Conservation (phyloP, 2,797 vertebrate species). For the Periophthalmus magnuspinnatus region DNA sequence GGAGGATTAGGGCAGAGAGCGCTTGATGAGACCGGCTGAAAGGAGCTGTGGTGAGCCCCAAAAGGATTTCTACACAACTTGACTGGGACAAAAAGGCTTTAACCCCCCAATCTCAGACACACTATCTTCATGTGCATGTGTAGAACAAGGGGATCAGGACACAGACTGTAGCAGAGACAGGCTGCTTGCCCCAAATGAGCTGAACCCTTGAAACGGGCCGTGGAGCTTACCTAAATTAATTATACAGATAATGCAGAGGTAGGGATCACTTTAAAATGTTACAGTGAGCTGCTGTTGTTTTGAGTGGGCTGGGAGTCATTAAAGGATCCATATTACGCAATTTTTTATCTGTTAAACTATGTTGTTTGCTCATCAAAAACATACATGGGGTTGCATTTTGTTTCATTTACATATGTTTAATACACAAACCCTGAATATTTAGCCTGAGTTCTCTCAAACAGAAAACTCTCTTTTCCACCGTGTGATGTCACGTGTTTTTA, state of each 20-base stretch:
- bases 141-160: conserved; percentile 36
- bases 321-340: too few species aligned
- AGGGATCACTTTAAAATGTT: conserved; percentile 36
- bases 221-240: conserved; percentile 52
- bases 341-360: too few species aligned
- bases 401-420: too few species aligned
- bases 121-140: conserved; percentile 40
- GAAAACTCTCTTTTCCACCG: too few species aligned
- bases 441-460: too few species aligned
- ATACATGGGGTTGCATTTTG: too few species aligned
- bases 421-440: too few species aligned
- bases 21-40: conserved; percentile 63
- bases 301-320: conserved; percentile 12
- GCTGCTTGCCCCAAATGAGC: conserved; percentile 13
- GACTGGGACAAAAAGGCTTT: conserved; percentile 67
- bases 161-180: conserved; percentile 1
- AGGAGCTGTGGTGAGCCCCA: conserved; percentile 57
- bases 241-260: conserved; percentile 30
- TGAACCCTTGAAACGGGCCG: conserved; percentile 22
- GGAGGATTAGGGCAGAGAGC: conserved; percentile 63
- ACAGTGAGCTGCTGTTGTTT: conserved; percentile 38
- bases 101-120: conserved; percentile 26
- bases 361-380: too few species aligned
- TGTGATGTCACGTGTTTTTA: too few species aligned
- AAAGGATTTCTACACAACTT: conserved; percentile 75